Percentiles rank a stretch among this genome's conserved stretches.
These are phyloP conservation scores for Canis aureus DNA, from an alignment of 2,113 vertebrate species.

Conservation along the genomic window DNA sequence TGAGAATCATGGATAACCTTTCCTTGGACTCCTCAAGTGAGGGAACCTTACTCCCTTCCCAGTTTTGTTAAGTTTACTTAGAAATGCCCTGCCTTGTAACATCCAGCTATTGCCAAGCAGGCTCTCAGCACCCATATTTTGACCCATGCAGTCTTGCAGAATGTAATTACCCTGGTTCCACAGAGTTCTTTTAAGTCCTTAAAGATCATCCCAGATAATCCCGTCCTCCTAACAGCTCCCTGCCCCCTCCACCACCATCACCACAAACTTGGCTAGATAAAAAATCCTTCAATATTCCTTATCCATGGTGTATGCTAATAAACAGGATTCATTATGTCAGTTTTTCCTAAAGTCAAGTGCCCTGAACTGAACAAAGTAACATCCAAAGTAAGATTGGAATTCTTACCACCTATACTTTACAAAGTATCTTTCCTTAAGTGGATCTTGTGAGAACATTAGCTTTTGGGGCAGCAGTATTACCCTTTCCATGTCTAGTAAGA, in stretches of 20 bases:
- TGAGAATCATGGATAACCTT: background rate
- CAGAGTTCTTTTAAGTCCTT: background rate
- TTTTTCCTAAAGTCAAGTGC: background rate
- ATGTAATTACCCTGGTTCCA: background rate
- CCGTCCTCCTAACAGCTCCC: background rate
- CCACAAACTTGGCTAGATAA: background rate
- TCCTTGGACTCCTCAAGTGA: background rate
- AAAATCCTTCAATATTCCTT: background rate
- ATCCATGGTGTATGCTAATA: background rate
- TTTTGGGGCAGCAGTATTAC: background rate
- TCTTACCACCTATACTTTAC: background rate
- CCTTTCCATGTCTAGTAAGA: background rate
- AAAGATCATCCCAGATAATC: background rate
- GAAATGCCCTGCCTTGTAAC: background rate
- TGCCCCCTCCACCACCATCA: background rate
- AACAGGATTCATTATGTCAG: background rate
- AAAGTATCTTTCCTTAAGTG: background rate
- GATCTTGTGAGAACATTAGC: background rate
- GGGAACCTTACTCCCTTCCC: background rate
- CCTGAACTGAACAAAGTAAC: background rate
- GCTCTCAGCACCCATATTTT: background rate
- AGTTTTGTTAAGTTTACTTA: background rate
- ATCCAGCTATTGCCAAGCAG: background rate
- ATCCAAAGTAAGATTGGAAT: background rate
- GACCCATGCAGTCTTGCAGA: background rate